These are phyloP conservation scores for Elephantulus edwardii DNA, from an alignment of 2,113 vertebrate species.

Conservation along the genomic window DNA sequence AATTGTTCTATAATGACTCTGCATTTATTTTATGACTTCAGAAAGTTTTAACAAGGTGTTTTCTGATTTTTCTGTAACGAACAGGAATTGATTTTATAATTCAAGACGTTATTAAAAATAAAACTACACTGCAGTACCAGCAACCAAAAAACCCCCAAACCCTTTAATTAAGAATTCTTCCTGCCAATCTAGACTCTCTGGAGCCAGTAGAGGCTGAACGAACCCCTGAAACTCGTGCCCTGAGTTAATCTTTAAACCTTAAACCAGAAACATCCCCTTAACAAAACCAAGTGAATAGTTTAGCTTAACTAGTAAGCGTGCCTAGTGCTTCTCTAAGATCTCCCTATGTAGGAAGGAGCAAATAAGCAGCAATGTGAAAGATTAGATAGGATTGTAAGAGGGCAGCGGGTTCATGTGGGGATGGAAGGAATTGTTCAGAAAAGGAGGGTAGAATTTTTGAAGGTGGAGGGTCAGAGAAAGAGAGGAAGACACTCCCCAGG, in stretches of 20 bases:
- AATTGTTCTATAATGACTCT: not conserved
- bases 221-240: not conserved
- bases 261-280: not conserved
- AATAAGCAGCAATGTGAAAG: not conserved
- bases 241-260: not conserved
- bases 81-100: not conserved
- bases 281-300: not conserved
- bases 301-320: not conserved
- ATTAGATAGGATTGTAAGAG: not conserved
- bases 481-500: too few relatives aligned
- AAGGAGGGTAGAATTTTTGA: not conserved
- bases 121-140: slow-evolving; percentile 26
- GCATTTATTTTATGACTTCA: not conserved
- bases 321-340: not conserved
- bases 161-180: slow-evolving; percentile 54
- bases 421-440: not conserved
- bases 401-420: not conserved
- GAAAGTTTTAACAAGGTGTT: not conserved
- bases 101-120: slow-evolving; percentile 58
- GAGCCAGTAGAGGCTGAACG: not conserved
- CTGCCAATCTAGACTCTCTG: not conserved
- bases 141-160: slow-evolving; percentile 22
- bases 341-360: not conserved
- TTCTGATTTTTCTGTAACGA: slow-evolving; percentile 1
- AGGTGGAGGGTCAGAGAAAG: too few relatives aligned